Conservation (phyloP, 2,888 invertebrate species). For the Matsumyia berberina region DNA sequence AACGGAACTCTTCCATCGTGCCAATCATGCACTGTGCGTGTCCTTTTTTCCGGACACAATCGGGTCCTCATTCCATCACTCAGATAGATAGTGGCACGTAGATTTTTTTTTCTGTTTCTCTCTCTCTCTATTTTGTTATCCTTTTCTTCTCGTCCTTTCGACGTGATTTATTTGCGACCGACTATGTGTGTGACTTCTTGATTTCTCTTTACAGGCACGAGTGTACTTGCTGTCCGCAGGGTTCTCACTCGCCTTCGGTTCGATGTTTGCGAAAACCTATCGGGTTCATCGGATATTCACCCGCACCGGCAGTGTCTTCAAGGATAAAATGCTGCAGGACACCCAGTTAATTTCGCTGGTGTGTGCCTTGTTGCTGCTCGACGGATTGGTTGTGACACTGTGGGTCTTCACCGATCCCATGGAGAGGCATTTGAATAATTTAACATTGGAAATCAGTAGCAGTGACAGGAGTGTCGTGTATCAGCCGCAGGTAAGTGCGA, state of each 20-base stretch:
- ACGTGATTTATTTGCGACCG: slow-evolving; percentile 15
- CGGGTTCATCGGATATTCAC: slow-evolving; percentile 96
- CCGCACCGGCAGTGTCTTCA: slow-evolving; percentile 92
- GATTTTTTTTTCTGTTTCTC: too few species aligned
- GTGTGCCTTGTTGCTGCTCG: slow-evolving; percentile 91
- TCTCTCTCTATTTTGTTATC: slow-evolving; percentile 29
- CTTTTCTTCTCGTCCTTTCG: slow-evolving; percentile 27
- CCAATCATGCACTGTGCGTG: slow-evolving; percentile 2
- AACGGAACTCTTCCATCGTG: slow-evolving; percentile 5
- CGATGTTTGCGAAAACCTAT: slow-evolving; percentile 98
- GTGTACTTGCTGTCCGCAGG: slow-evolving; percentile 95
- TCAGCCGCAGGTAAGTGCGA: slow-evolving; percentile 90
- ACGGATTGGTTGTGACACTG: slow-evolving; percentile 91
- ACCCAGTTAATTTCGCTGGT: slow-evolving; percentile 94
- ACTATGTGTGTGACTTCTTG: slow-evolving; percentile 39
- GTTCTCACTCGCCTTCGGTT: slow-evolving; percentile 95
- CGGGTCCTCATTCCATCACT: neutral
- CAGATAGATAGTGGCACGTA: slow-evolving; percentile 10
- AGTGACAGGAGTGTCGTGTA: slow-evolving; percentile 92
- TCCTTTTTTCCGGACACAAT: neutral
- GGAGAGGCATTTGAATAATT: slow-evolving; percentile 92
- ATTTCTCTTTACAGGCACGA: slow-evolving; percentile 87
- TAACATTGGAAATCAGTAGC: slow-evolving; percentile 91
- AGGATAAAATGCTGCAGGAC: slow-evolving; percentile 95
- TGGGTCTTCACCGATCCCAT: slow-evolving; percentile 95